Percentiles rank a stretch among this genome's conserved stretches.
Conservation (phyloP, 37 sponge, comb jelly and placozoan species). For the Diacarnus erythraeanus region DNA sequence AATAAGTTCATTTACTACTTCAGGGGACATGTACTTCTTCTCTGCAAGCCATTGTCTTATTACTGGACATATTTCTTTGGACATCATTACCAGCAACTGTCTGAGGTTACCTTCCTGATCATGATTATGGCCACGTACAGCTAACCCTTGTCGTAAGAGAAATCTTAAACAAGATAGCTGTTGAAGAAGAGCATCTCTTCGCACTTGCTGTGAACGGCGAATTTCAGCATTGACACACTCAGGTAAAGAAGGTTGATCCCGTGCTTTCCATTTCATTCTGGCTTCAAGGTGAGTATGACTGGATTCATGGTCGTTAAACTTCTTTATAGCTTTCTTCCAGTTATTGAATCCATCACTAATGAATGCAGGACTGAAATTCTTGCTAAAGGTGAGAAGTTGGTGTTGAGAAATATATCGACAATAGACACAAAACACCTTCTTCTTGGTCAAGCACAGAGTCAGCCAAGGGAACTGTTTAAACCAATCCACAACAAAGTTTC, state of each 20-base stretch:
- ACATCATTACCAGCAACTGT: neutral
- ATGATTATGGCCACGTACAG: slow-evolving; percentile 53
- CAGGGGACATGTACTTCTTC: slow-evolving; percentile 1
- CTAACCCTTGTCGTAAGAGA: slow-evolving; percentile 52
- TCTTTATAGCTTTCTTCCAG: slow-evolving; percentile 55
- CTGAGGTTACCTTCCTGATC: neutral
- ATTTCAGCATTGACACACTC: neutral
- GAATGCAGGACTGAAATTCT: slow-evolving; percentile 30
- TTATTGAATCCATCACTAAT: slow-evolving; percentile 48
- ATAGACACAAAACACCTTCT: slow-evolving; percentile 32
- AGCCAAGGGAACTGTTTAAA: neutral
- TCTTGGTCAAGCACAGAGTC: neutral
- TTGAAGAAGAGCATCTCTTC: slow-evolving; percentile 23
- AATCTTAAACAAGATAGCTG: slow-evolving; percentile 38
- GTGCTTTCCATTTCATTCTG: neutral
- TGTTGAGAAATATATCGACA: slow-evolving; percentile 28
- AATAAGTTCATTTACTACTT: slow-evolving; percentile 7
- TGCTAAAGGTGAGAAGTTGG: slow-evolving; percentile 18
- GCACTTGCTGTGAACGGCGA: neutral
- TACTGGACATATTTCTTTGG: neutral
- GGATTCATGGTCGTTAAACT: slow-evolving; percentile 11
- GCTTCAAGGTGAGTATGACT: slow-evolving; percentile 29
- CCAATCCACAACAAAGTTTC: neutral
- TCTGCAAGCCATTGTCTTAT: neutral
- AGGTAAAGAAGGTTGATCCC: neutral